Evolutionary conservation across 2,797 vertebrate genomes (phyloP).

Genomic region (Gambusia yucatana): DNA sequence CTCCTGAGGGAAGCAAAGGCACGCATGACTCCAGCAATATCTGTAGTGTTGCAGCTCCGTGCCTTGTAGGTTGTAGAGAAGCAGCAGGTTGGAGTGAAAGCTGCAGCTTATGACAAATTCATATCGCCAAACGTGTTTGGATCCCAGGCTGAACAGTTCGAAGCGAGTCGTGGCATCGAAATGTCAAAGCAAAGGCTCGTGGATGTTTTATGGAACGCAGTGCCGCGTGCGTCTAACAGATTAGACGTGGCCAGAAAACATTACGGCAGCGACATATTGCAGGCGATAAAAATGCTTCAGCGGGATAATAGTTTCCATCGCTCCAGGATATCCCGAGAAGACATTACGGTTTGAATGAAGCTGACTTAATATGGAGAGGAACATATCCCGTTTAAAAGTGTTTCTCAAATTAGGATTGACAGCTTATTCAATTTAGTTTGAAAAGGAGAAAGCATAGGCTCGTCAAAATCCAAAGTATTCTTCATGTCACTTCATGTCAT

Average conservation of each 20-base stretch:
- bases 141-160: conserved; percentile 12
- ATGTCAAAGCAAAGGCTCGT: conserved; percentile 39
- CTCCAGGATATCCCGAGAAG: conserved; percentile 35
- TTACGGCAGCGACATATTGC: conserved; percentile 30
- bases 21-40: conserved; percentile 26
- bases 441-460: conserved; percentile 1
- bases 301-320: conserved; percentile 38
- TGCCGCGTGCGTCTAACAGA: conserved; percentile 16
- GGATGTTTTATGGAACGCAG: conserved; percentile 26
- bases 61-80: conserved; percentile 35
- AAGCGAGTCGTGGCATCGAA: conserved; percentile 22
- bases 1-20: conserved; percentile 28
- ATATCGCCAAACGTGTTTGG: conserved; percentile 29
- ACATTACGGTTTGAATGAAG: conserved; percentile 31
- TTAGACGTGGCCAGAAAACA: conserved; percentile 27
- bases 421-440: conserved; percentile 14
- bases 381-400: conserved; percentile 29
- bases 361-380: conserved; percentile 26
- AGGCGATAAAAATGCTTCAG: conserved; percentile 45
- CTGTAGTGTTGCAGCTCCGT: conserved; percentile 39
- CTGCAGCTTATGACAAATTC: conserved; percentile 32
- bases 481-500: neutral
- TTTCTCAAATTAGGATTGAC: conserved; percentile 36
- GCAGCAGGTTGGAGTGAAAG: conserved; percentile 42
- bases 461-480: conserved; percentile 16